phyloP scores from a whole-genome alignment of 2,797 vertebrate species.

The Cuculus canorus region DNA sequence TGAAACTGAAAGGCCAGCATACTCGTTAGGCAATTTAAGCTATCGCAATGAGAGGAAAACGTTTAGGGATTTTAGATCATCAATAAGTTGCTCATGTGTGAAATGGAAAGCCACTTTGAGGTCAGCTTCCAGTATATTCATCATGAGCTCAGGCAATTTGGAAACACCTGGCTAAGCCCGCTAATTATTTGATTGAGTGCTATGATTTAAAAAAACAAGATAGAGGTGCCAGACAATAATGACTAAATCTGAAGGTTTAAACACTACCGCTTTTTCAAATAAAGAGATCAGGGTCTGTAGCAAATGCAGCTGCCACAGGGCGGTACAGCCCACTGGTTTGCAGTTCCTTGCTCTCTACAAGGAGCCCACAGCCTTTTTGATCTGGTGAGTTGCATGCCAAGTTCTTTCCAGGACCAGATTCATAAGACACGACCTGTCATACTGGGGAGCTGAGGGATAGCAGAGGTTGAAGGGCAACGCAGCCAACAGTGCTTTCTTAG shows the following conservation, averaged over 20 bases:
- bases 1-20: neutral
- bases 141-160: neutral
- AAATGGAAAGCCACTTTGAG: slow-evolving; percentile 58
- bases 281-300: neutral
- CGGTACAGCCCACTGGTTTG: neutral
- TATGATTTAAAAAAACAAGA: slow-evolving; percentile 35
- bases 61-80: slow-evolving; percentile 3
- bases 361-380: neutral
- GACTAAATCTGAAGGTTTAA: slow-evolving; percentile 40
- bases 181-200: slow-evolving; percentile 40
- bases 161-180: slow-evolving; percentile 11
- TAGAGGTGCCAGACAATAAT: neutral
- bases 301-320: neutral
- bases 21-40: neutral
- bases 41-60: neutral
- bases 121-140: slow-evolving; percentile 44
- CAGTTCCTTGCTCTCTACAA: neutral
- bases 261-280: neutral
- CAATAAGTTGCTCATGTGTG: slow-evolving; percentile 52
- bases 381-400: neutral
- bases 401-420: neutral
- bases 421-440: neutral
- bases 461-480: neutral
- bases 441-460: neutral
- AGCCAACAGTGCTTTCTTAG: neutral